Percentiles rank a stretch among this genome's conserved stretches.
Conservation (phyloP, 2,797 vertebrate genomes). For the Phalloptychus januarius region DNA sequence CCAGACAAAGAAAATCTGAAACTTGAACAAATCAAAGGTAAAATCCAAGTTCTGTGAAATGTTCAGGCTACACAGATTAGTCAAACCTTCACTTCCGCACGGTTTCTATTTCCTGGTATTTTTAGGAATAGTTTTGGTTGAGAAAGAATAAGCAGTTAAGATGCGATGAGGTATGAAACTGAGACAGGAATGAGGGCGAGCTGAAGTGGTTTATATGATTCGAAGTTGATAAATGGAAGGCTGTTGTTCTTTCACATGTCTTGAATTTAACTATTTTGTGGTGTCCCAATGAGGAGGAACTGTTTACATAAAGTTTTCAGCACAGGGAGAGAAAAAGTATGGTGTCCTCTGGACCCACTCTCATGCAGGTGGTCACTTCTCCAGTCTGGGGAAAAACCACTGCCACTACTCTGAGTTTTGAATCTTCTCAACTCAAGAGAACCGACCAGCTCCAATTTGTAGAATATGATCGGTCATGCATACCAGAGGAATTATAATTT, state of each 20-base stretch:
- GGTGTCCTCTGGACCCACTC: slow-evolving; percentile 11
- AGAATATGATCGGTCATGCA: neutral
- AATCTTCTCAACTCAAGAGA: neutral
- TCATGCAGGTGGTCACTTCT: slow-evolving; percentile 7
- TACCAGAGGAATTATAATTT: neutral
- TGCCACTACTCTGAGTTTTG: slow-evolving; percentile 4
- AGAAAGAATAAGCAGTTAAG: neutral
- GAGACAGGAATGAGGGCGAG: neutral
- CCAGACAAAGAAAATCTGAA: neutral
- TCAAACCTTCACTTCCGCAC: neutral
- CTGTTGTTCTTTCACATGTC: slow-evolving; percentile 22
- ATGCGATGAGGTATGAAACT: neutral
- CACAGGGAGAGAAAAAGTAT: neutral
- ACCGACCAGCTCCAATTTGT: neutral
- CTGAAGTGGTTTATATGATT: slow-evolving; percentile 25
- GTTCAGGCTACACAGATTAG: neutral
- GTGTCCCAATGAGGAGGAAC: slow-evolving; percentile 39
- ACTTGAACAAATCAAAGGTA: neutral
- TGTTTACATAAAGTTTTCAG: slow-evolving; percentile 42
- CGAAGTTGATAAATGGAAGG: neutral
- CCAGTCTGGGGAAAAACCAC: neutral
- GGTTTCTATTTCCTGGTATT: neutral
- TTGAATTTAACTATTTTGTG: slow-evolving; percentile 48
- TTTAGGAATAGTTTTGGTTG: neutral
- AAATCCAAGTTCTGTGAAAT: neutral